A percentile compares a stretch with the other conserved stretches of the same genome.
Conservation (phyloP, 2,797 vertebrate species). For the Catamblyrhynchus diadema region DNA sequence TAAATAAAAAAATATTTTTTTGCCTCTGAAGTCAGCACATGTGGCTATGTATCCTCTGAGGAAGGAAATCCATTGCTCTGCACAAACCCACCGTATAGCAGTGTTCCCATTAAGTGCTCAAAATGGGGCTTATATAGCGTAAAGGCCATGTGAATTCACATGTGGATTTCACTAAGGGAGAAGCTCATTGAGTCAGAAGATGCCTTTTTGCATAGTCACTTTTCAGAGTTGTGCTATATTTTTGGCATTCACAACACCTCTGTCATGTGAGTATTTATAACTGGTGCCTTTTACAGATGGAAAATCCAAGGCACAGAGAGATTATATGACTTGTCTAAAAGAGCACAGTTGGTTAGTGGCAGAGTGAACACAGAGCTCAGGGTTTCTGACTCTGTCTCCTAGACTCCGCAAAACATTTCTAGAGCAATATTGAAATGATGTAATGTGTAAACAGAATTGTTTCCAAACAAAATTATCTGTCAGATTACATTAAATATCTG, state of each 20-base stretch:
- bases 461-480: conserved; percentile 39
- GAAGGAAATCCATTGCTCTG: not conserved
- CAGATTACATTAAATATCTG: conserved; percentile 9
- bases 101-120: not conserved
- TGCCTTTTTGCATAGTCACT: conserved; percentile 50
- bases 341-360: not conserved
- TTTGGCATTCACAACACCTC: not conserved
- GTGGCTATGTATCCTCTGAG: not conserved
- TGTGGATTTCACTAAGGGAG: not conserved
- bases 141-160: not conserved
- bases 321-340: not conserved
- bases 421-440: not conserved
- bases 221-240: not conserved
- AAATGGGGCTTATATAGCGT: not conserved
- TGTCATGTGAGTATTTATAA: not conserved
- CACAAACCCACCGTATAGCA: not conserved
- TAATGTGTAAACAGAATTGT: not conserved
- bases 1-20: not conserved
- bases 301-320: not conserved
- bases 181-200: not conserved
- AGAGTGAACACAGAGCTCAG: not conserved
- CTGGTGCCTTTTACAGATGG: not conserved
- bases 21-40: conserved; percentile 15
- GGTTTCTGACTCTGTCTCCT: not conserved
- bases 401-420: not conserved